Base-by-base conservation (phyloP, 2,797 vertebrate genomes). In the Falco peregrinus region DNA sequence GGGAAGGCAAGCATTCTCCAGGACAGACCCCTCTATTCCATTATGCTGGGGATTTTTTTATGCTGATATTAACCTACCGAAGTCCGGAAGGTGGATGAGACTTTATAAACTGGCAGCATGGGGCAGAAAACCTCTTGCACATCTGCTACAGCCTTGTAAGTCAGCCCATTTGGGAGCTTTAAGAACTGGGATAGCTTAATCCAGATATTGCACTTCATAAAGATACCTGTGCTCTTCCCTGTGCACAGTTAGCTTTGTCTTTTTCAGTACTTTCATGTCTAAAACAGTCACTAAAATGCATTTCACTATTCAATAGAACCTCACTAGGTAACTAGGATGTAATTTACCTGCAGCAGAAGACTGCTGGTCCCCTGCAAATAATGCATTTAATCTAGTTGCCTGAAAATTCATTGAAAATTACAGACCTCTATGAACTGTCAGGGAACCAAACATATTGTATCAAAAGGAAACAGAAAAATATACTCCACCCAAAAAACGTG, bases 31-130 rank as follows among this genome's bases (percentile, higher is more conserved):
- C 21, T 39, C 75, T 65, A 48, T 48, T 75, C 26, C 21, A 41
- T 47, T 69, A 45, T 1, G 1, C 3, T 29, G 14, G 13, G 4
- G 0, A 0, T 2, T 1, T 26, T 70, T 56, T 53, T 7, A 73
- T 48, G 33, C 20, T 39, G 59, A 60, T 47, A 48, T 65, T 86
- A 79, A 84, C 37, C 20, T 41, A 56, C 21, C 60, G 17, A 63
- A 22, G 16, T 64, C 54, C 37, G 4, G 54, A 76, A 76, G 20
- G 26, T 11, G 28, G 35, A 31, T 25, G 19, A 82, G n/a, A 21
- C 28, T 35, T 64, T 31, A 82, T 31, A 82, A 93, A 70, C 13
- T n/a, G 37, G 16, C 39, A 82, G 29, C 28, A 82, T 2, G 22
- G 28, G 77, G 25, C 31, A 61, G 48, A 70, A 75, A 87, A 50